phyloP scores from a whole-genome alignment of 1,140 invertebrate genomes.

The Calycopis cecrops region DNA sequence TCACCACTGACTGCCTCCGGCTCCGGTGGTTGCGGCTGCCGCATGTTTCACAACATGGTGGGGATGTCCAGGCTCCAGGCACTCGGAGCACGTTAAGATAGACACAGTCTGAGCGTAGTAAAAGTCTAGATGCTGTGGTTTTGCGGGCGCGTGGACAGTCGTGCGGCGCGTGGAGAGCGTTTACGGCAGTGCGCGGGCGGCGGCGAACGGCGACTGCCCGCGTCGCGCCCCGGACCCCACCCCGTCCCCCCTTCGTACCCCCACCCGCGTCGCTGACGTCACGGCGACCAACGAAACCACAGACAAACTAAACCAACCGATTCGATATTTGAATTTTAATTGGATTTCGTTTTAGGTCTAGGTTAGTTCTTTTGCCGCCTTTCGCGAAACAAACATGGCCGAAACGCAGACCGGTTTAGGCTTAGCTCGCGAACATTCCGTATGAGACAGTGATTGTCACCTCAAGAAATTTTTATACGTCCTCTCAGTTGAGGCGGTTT shows the following conservation, averaged over 20 bases:
- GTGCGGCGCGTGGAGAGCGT: slow-evolving; percentile 39
- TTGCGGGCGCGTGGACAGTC: slow-evolving; percentile 31
- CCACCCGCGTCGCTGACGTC: slow-evolving; percentile 34
- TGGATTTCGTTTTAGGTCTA: slow-evolving; percentile 28
- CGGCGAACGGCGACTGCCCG: slow-evolving; percentile 50
- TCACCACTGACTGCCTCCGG: slow-evolving; percentile 7
- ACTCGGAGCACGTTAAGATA: slow-evolving; percentile 23
- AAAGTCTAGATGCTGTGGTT: slow-evolving; percentile 19
- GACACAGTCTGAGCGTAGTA: slow-evolving; percentile 4
- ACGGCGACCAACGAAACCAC: slow-evolving; percentile 42
- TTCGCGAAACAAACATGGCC: slow-evolving; percentile 56
- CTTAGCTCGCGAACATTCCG: slow-evolving; percentile 50
- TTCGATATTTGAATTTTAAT: slow-evolving; percentile 38
- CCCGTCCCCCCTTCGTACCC: slow-evolving; percentile 32
- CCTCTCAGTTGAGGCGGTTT: slow-evolving; percentile 45
- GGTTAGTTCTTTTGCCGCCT: slow-evolving; percentile 33
- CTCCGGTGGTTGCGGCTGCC: slow-evolving; percentile 5
- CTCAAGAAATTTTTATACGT: slow-evolving; percentile 38
- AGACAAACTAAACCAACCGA: slow-evolving; percentile 37
- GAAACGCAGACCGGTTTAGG: slow-evolving; percentile 56
- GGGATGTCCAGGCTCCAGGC: slow-evolving; percentile 35
- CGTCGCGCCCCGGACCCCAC: slow-evolving; percentile 42
- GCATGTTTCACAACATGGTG: slow-evolving; percentile 20
- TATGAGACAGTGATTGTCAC: slow-evolving; percentile 24
- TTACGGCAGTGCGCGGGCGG: slow-evolving; percentile 54